Evolutionary conservation across 2,888 invertebrate genomes (phyloP).

Genomic region (Isotomurus palustris): DNA sequence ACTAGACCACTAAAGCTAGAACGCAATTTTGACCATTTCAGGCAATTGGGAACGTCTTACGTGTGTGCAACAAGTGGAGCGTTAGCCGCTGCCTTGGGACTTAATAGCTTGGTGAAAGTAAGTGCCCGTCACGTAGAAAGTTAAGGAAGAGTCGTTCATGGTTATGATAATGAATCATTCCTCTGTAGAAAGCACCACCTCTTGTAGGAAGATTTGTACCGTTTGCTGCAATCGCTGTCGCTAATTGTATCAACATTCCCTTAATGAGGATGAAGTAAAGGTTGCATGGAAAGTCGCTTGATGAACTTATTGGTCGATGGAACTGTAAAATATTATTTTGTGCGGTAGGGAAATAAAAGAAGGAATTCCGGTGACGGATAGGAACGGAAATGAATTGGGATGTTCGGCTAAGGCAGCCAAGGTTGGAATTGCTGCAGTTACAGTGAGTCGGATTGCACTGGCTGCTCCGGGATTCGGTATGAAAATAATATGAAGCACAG

Average conservation of each 20-base stretch:
- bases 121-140: neutral
- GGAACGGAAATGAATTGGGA: conserved; percentile 65
- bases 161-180: neutral
- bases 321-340: neutral
- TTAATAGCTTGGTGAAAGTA: conserved; percentile 75
- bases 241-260: conserved; percentile 97
- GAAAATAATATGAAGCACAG: conserved; percentile 48
- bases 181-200: conserved; percentile 63
- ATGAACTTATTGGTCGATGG: neutral
- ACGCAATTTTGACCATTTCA: conserved; percentile 43
- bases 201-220: conserved; percentile 84
- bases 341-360: conserved; percentile 65
- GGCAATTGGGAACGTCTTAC: conserved; percentile 76
- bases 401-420: conserved; percentile 64
- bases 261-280: conserved; percentile 86
- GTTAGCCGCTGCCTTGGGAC: conserved; percentile 75
- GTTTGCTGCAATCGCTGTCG: conserved; percentile 89
- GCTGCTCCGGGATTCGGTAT: conserved; percentile 92
- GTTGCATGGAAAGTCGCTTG: neutral
- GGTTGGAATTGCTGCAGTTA: conserved; percentile 79
- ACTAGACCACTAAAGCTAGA: too few species aligned
- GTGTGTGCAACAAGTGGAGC: conserved; percentile 87
- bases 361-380: conserved; percentile 78
- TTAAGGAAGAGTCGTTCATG: neutral
- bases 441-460: conserved; percentile 83